phyloP scores from a whole-genome alignment of 2,113 vertebrate species.

The Alethe castanea region DNA sequence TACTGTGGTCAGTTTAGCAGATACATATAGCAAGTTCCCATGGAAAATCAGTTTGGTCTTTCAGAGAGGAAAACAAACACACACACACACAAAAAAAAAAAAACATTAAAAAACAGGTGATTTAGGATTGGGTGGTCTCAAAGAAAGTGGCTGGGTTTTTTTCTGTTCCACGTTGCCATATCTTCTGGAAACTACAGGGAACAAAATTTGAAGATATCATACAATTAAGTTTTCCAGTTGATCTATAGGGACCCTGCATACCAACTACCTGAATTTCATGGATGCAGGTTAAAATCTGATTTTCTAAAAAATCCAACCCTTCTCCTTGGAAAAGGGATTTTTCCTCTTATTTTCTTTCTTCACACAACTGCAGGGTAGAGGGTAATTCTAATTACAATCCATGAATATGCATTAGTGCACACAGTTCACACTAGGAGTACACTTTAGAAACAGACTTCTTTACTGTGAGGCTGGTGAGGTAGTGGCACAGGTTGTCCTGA shows the following conservation, averaged over 20 bases:
- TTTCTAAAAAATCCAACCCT: background rate
- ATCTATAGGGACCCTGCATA: background rate
- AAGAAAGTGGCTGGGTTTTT: background rate
- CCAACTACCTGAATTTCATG: background rate
- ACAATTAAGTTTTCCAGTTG: background rate
- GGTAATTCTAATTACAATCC: background rate
- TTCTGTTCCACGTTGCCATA: background rate
- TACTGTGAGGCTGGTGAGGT: background rate
- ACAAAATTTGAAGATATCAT: background rate
- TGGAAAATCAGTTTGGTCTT: background rate
- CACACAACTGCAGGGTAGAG: background rate
- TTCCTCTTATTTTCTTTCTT: background rate
- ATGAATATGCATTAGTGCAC: background rate
- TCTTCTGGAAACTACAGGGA: background rate
- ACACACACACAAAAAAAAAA: background rate
- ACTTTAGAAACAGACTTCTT: background rate
- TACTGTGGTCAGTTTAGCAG: background rate
- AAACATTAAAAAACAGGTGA: background rate
- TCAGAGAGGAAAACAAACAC: background rate
- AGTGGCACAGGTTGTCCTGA: background rate
- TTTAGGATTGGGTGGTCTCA: background rate
- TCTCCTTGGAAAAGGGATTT: background rate
- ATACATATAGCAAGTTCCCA: background rate
- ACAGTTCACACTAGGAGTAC: background rate
- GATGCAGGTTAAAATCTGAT: background rate